Evolutionary conservation across 2,888 invertebrate genomes (phyloP), one percentile per base, ranked within the genome.

Genomic region (Exephanes ischioxanthus): DNA sequence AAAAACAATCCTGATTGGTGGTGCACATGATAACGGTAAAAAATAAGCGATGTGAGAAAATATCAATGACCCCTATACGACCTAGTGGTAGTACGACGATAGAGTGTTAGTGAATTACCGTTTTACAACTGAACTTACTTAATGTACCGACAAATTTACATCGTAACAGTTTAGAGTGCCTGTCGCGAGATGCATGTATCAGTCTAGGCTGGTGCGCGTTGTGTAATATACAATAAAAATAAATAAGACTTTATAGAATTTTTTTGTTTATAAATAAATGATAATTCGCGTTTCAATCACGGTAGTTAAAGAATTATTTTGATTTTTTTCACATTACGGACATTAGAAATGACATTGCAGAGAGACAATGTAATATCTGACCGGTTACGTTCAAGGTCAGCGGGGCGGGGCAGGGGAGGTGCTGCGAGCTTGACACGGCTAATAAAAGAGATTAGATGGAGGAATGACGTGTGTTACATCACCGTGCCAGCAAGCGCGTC

Each of bases 401-500:
- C 68, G 51, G 61, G 53, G 33, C n/a, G 53, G 79, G 70, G 76
- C 45, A 48, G 76, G 77, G 22, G 30, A 30, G 61, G 22, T 26
- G 55, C 58, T 58, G 26, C 45, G 67, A 73, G 79, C 85, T 85
- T 83, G 85, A 85, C 85, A 85, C 80, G 85, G 85, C 82, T 76
- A 83, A 85, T 85, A 85, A 85, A 82, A 82, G 85, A 85, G 85
- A 85, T 85, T 85, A 85, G 82, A 82, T 76, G 85, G 82, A 76
- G 66, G 82, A 85, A 85, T 82, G 85, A 83, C 85, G 83, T 82
- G 71, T 82, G 85, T 85, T 85, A 85, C 85, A 85, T 85, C 75
- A 85, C 82, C 68, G 72, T 75, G 79, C 79, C 70, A 16, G 72
- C 66, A 70, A 78, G 81, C 81, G 73, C 33, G 79, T 82, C 80